These are phyloP conservation scores for Cladopsammia gracilis DNA, from an alignment of 64 coral and sea anemone species.

Conservation along the genomic window DNA sequence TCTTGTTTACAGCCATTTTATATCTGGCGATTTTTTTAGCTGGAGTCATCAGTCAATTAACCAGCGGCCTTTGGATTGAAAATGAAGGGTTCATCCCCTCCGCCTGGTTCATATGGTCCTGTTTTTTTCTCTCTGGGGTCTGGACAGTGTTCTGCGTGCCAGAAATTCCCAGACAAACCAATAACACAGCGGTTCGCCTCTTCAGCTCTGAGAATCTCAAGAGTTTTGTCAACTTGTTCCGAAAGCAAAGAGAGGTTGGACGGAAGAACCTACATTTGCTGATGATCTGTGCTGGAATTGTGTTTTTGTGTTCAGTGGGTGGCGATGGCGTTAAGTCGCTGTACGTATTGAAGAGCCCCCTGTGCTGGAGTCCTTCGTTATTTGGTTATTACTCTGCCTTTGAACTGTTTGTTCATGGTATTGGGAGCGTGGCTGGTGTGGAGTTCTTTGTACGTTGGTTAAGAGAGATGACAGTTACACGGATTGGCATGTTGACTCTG, in stretches of 20 bases:
- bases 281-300: conserved; percentile 14
- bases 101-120: conserved; percentile 71
- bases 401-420: conserved; percentile 45
- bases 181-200: conserved; percentile 20
- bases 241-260: conserved; percentile 14
- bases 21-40: conserved; percentile 79
- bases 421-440: conserved; percentile 78
- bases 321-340: too few species aligned
- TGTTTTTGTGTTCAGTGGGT: not conserved
- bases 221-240: conserved; percentile 55
- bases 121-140: conserved; percentile 25
- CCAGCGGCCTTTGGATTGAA: conserved; percentile 89
- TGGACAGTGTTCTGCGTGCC: conserved; percentile 80
- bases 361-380: conserved; percentile 77
- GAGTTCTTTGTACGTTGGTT: conserved; percentile 57
- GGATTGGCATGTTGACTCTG: conserved; percentile 55
- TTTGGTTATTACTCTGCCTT: conserved; percentile 77
- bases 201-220: conserved; percentile 75
- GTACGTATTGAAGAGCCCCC: too few species aligned
- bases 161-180: conserved; percentile 54
- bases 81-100: conserved; percentile 77
- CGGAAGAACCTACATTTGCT: conserved; percentile 64
- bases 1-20: conserved; percentile 50
- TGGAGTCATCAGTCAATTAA: conserved; percentile 79
- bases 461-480: conserved; percentile 31